Conservation (phyloP, 2,888 invertebrate species). For the Julus scandinavius region DNA sequence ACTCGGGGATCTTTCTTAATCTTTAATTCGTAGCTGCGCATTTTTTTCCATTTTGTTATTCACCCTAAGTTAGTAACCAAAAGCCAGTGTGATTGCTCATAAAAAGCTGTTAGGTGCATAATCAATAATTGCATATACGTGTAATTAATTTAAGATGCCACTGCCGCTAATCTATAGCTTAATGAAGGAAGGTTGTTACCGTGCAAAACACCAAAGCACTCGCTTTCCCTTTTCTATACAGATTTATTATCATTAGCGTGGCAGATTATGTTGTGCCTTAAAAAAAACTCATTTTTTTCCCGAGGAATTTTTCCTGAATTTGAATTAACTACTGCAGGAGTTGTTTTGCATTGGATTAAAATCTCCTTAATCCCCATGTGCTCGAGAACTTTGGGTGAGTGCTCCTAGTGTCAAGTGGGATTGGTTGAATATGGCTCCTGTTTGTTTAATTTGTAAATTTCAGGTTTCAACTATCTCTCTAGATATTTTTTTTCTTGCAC, state of each 20-base stretch:
- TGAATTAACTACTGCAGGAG: neutral
- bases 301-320: neutral
- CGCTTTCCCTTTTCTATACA: neutral
- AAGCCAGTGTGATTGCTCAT: constrained; percentile 19
- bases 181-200: constrained; percentile 22
- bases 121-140: constrained; percentile 43
- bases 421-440: neutral
- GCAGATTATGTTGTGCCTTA: neutral
- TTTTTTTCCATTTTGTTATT: neutral
- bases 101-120: constrained; percentile 24
- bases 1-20: neutral
- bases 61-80: constrained; percentile 16
- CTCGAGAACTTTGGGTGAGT: neutral
- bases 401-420: constrained; percentile 30
- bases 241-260: constrained; percentile 45
- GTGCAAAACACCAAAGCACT: neutral
- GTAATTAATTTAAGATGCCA: constrained; percentile 45
- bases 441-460: neutral
- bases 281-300: neutral
- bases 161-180: constrained; percentile 24
- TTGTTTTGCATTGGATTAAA: constrained; percentile 40
- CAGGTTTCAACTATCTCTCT: neutral
- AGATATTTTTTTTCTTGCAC: neutral
- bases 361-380: constrained; percentile 16
- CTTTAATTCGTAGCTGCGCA: constrained; percentile 1